Evolutionary conservation across 2,888 invertebrate genomes (phyloP).

Genomic region (Melikaiella ostensackeni): DNA sequence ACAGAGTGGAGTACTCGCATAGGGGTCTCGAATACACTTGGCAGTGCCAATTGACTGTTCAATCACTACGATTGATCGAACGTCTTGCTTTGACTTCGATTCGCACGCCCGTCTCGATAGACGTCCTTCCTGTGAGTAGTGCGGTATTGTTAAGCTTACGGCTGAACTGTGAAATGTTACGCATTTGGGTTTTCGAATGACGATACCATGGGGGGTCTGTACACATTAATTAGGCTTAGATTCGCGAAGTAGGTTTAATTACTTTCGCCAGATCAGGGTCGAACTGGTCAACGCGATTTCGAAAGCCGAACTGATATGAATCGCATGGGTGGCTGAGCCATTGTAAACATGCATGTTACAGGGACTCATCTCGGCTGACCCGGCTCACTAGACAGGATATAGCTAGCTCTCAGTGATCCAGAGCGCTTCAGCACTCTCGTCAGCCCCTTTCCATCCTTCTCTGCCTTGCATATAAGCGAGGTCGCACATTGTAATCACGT

Average conservation of each 20-base stretch:
- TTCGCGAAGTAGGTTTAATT: slow-evolving; percentile 73
- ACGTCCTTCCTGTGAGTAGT: not conserved
- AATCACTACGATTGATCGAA: slow-evolving; percentile 34
- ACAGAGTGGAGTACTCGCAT: slow-evolving; percentile 7
- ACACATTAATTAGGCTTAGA: slow-evolving; percentile 75
- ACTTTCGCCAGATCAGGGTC: slow-evolving; percentile 73
- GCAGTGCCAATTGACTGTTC: slow-evolving; percentile 18
- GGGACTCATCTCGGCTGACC: slow-evolving; percentile 64
- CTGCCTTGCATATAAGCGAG: slow-evolving; percentile 56
- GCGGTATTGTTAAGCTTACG: not conserved
- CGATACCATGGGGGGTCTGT: slow-evolving; percentile 62
- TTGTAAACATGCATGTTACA: slow-evolving; percentile 75
- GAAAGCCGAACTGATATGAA: slow-evolving; percentile 61
- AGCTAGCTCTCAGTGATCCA: slow-evolving; percentile 46
- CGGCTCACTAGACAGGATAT: slow-evolving; percentile 41
- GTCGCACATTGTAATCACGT: slow-evolving; percentile 70
- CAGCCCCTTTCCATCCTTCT: slow-evolving; percentile 50
- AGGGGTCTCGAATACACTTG: slow-evolving; percentile 14
- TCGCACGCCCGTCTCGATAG: slow-evolving; percentile 13
- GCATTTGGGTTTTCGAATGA: slow-evolving; percentile 42
- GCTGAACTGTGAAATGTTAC: not conserved
- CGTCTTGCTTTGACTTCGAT: slow-evolving; percentile 34
- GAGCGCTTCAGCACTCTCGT: slow-evolving; percentile 43
- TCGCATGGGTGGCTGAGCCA: slow-evolving; percentile 71
- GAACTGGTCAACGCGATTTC: slow-evolving; percentile 56